Percentiles rank a stretch among this genome's conserved stretches.
Evolutionary conservation across 2,888 invertebrate species (phyloP).

Genomic region (Drosophila nr. perissopoda): DNA sequence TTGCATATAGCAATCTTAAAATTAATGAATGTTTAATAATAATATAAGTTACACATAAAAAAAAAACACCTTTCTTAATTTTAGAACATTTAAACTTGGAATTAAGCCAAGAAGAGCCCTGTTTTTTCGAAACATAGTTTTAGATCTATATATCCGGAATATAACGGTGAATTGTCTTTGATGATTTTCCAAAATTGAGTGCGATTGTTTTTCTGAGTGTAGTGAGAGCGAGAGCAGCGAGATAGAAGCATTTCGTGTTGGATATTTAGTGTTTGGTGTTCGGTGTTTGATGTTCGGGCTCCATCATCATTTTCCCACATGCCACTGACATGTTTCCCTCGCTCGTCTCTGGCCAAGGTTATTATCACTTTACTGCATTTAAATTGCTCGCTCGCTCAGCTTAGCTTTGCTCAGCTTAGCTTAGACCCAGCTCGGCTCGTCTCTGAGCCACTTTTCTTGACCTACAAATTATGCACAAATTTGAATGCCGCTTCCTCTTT

Average conservation of each 20-base stretch:
- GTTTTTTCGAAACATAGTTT: neutral
- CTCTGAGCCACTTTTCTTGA: conserved; percentile 66
- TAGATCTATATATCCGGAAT: neutral
- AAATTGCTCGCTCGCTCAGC: conserved; percentile 14
- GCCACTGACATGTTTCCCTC: conserved; percentile 65
- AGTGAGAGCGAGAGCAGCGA: neutral
- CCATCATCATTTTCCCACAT: conserved; percentile 66
- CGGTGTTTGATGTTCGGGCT: conserved; percentile 21
- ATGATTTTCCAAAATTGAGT: neutral
- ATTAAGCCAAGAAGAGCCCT: no score
- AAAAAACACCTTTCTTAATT: no score
- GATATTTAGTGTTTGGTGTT: neutral
- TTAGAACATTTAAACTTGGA: no score
- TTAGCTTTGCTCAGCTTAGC: neutral
- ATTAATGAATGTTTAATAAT: no score
- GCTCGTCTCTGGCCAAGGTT: conserved; percentile 66
- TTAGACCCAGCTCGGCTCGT: neutral
- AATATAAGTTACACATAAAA: no score
- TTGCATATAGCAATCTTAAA: no score
- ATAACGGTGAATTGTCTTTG: neutral
- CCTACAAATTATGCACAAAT: conserved; percentile 77
- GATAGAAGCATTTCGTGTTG: neutral
- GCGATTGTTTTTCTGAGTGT: neutral
- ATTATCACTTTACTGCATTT: conserved; percentile 46
- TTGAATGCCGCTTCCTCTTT: conserved; percentile 22